Percentiles rank a stretch among this genome's conserved stretches.
phyloP scores from a whole-genome alignment of 1,140 invertebrate species.

The Drosophila ambigua region DNA sequence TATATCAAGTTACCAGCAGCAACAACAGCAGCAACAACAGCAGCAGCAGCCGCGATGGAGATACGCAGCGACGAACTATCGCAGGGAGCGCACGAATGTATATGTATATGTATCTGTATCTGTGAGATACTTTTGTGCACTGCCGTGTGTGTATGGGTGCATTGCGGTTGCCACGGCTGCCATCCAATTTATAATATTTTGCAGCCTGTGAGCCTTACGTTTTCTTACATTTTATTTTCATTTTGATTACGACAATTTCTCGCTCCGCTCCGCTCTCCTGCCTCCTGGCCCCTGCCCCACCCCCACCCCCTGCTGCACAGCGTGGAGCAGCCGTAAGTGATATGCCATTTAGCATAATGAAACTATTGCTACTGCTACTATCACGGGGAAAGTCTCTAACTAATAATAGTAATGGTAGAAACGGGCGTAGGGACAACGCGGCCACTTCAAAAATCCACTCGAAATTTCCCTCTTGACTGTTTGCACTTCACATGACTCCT shows the following conservation, averaged over 20 bases:
- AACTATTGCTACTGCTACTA: conserved; percentile 9
- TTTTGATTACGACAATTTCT: conserved; percentile 78
- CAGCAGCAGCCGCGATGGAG: conserved; percentile 14
- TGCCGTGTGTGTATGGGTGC: conserved; percentile 36
- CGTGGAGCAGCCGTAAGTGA: too few species aligned
- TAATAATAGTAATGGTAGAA: conserved; percentile 19
- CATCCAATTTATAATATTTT: conserved; percentile 58
- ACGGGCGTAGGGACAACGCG: conserved; percentile 1
- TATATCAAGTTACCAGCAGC: conserved; percentile 75
- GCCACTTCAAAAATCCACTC: conserved; percentile 34
- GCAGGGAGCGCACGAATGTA: conserved; percentile 54
- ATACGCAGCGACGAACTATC: conserved; percentile 61
- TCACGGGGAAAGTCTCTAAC: conserved; percentile 32
- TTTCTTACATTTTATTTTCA: conserved; percentile 45
- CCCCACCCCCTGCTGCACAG: not conserved
- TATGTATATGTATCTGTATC: conserved; percentile 59
- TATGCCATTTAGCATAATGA: conserved; percentile 69
- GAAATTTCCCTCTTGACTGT: conserved; percentile 36
- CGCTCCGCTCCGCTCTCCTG: conserved; percentile 36
- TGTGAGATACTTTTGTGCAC: conserved; percentile 73
- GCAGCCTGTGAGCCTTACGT: conserved; percentile 24
- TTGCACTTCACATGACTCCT: conserved; percentile 74
- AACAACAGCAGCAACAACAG: conserved; percentile 27
- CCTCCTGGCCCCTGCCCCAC: too few species aligned
- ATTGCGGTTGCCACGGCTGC: conserved; percentile 70